Conservation (phyloP, 2,113 vertebrate genomes). For the Phycodurus eques region DNA sequence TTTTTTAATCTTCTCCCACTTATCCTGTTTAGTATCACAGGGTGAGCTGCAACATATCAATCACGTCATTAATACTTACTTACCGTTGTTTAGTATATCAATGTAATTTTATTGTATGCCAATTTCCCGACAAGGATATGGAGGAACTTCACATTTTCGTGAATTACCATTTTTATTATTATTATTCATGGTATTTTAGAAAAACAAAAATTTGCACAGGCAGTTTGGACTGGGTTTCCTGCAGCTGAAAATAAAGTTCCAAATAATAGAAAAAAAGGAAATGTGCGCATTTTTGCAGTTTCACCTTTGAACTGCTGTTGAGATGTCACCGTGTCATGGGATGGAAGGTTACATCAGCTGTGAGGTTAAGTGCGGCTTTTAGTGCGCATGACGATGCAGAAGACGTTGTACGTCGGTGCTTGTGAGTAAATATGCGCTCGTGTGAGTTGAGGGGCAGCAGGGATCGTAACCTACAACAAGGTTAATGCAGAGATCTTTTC, state of each 20-base stretch:
- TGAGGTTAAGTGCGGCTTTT: slow-evolving; percentile 58
- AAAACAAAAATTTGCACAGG: not conserved
- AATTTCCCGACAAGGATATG: too few relatives aligned
- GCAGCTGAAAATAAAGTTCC: not conserved
- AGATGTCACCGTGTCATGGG: slow-evolving; percentile 42
- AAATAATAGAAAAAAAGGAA: not conserved
- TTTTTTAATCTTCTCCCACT: too few relatives aligned
- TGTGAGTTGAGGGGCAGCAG: slow-evolving; percentile 2
- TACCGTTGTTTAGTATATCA: too few relatives aligned
- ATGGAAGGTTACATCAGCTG: slow-evolving; percentile 8
- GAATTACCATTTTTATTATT: too few relatives aligned
- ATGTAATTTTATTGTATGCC: too few relatives aligned
- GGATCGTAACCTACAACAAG: slow-evolving; percentile 61
- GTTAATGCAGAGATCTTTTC: slow-evolving; percentile 54
- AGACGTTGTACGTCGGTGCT: slow-evolving; percentile 23
- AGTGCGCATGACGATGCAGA: slow-evolving; percentile 15
- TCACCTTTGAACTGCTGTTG: slow-evolving; percentile 47
- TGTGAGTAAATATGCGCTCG: slow-evolving; percentile 16
- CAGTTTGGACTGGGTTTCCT: not conserved
- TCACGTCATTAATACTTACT: too few relatives aligned
- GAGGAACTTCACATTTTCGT: too few relatives aligned
- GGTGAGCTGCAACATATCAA: too few relatives aligned
- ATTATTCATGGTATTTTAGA: too few relatives aligned
- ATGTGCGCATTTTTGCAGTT: slow-evolving; percentile 5
- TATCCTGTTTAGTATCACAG: too few relatives aligned